These are phyloP conservation scores for western clawed frog (Xenopus tropicalis) DNA, from an alignment of 2,113 vertebrate species.

Conservation along the genomic window DNA sequence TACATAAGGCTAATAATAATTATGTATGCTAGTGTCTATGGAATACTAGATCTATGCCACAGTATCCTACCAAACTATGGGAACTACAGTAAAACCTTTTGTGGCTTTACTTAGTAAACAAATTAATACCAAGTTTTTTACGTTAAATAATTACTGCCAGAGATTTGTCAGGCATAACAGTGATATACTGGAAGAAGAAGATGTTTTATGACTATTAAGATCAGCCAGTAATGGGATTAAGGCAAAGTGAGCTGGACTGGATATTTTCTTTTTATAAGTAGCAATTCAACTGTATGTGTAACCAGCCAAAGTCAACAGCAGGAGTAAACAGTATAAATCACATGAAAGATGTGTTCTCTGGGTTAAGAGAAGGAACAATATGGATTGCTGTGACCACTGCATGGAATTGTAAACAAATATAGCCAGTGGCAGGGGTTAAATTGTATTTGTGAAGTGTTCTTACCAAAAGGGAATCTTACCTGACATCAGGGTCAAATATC, in stretches of 20 bases:
- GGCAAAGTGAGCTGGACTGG: background rate
- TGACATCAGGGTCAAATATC: slow-evolving; percentile 13
- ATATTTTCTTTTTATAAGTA: slow-evolving; percentile 16
- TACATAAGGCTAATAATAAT: no score
- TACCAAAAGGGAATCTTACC: background rate
- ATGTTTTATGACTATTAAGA: background rate
- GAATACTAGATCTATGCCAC: no score
- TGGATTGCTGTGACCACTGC: background rate
- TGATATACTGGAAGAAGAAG: no score
- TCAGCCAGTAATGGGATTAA: slow-evolving; percentile 2
- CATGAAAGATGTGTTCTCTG: slow-evolving; percentile 9
- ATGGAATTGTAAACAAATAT: slow-evolving; percentile 11
- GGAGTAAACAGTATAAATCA: slow-evolving; percentile 35
- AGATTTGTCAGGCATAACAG: no score
- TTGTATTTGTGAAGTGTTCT: background rate
- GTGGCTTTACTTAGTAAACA: no score
- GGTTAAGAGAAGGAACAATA: background rate
- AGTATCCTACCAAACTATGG: no score
- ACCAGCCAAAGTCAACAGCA: slow-evolving; percentile 27
- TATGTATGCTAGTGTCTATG: no score
- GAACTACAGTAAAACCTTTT: no score
- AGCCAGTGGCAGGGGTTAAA: background rate
- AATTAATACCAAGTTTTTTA: no score
- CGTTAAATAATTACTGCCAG: no score
- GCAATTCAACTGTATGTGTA: slow-evolving; percentile 11